phyloP scores from a whole-genome alignment of 2,113 vertebrate species.

The Python bivittatus region DNA sequence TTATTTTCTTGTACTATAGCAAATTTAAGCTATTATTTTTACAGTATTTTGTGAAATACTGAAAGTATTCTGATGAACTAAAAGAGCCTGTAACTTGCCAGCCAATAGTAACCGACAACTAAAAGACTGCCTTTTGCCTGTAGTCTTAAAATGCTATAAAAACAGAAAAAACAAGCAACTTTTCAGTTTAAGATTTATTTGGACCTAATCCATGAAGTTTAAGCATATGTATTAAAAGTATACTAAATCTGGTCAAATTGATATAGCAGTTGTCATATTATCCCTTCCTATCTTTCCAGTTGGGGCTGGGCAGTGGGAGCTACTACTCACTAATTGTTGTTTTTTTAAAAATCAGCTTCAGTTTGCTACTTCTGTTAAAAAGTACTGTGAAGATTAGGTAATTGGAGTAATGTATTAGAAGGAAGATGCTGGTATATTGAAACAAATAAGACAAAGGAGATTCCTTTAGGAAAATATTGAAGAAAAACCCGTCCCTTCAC shows the following conservation, averaged over 20 bases:
- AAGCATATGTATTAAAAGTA: background rate
- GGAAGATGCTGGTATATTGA: background rate
- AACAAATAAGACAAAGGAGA: background rate
- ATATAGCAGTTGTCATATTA: constrained; percentile 2
- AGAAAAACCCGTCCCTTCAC: background rate
- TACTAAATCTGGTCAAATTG: background rate
- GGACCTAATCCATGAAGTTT: background rate
- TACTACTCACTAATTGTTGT: constrained; percentile 19
- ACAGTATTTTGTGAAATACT: too few species aligned
- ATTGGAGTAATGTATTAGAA: background rate
- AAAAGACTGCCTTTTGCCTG: background rate
- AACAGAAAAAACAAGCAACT: background rate
- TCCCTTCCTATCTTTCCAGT: background rate
- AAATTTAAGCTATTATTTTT: background rate
- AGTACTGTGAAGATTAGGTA: background rate
- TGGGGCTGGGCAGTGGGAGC: background rate
- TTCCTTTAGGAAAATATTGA: background rate
- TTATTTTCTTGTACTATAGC: background rate
- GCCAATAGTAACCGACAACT: background rate
- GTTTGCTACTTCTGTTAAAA: background rate
- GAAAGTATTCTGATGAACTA: background rate
- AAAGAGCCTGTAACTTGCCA: background rate
- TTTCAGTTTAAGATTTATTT: background rate
- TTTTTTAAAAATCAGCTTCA: constrained; percentile 13
- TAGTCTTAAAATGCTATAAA: background rate